These are phyloP conservation scores for Brachyopa scutellaris DNA, from an alignment of 2,888 invertebrate genomes.

Conservation along the genomic window DNA sequence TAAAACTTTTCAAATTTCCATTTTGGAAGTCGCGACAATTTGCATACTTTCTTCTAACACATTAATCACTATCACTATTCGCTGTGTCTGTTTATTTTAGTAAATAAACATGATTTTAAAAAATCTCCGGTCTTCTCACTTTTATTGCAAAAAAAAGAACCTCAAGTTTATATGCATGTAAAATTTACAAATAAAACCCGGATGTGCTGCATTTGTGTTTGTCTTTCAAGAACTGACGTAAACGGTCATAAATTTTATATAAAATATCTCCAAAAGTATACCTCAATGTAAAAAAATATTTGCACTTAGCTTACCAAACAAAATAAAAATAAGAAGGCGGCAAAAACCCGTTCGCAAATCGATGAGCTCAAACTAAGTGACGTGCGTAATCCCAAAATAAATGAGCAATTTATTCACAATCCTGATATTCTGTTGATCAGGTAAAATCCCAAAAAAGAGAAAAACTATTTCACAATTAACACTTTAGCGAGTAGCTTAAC, in stretches of 20 bases:
- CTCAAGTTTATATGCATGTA: no score
- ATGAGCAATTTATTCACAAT: slow-evolving; percentile 19
- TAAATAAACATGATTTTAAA: no score
- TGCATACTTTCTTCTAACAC: no score
- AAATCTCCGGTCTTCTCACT: no score
- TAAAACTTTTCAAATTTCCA: no score
- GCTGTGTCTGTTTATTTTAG: no score
- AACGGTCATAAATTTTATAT: slow-evolving; percentile 6
- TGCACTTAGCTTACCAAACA: slow-evolving; percentile 53
- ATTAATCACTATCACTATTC: no score
- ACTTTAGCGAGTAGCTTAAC: slow-evolving; percentile 28
- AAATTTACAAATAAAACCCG: slow-evolving; percentile 1
- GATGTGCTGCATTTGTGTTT: slow-evolving; percentile 15
- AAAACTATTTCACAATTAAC: slow-evolving; percentile 35
- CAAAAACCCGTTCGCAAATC: slow-evolving; percentile 56
- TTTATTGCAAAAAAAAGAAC: no score
- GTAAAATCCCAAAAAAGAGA: slow-evolving; percentile 1
- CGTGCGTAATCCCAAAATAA: slow-evolving; percentile 50
- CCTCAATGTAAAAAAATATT: neutral
- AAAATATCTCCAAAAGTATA: slow-evolving; percentile 6
- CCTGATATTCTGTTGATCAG: neutral
- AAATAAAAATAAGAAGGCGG: no score
- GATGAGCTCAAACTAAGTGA: slow-evolving; percentile 48
- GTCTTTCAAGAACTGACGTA: slow-evolving; percentile 16
- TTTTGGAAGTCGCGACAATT: no score